Conservation (phyloP, 2,888 invertebrate species). For the Tetropium fuscum region DNA sequence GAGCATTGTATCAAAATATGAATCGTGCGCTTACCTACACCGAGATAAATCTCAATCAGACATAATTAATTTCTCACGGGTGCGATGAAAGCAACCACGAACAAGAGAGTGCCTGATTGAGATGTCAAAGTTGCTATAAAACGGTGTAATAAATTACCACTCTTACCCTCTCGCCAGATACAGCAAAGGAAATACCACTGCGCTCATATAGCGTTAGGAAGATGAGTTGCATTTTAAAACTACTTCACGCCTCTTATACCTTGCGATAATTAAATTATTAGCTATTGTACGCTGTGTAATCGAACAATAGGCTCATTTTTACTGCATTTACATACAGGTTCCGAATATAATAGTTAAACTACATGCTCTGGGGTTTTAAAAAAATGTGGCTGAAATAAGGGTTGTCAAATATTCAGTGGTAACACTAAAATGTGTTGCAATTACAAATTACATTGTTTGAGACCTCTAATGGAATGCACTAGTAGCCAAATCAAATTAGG, state of each 20-base stretch:
- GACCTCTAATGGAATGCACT: no score
- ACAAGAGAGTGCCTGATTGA: conserved; percentile 63
- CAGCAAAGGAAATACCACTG: conserved; percentile 24
- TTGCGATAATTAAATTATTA: conserved; percentile 44
- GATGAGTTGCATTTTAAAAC: conserved; percentile 43
- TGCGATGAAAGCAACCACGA: conserved; percentile 60
- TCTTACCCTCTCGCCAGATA: conserved; percentile 54
- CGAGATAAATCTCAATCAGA: conserved; percentile 60
- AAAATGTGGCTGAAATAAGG: no score
- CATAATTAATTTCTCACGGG: conserved; percentile 63
- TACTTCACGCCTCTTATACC: conserved; percentile 41
- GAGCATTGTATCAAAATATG: conserved; percentile 39
- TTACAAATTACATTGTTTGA: no score
- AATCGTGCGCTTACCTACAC: conserved; percentile 42
- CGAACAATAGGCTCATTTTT: conserved; percentile 19
- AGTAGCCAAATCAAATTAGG: no score
- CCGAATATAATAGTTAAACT: no score
- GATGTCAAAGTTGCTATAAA: conserved; percentile 61
- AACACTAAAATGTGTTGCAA: no score
- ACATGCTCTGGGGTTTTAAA: no score
- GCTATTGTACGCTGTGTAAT: conserved; percentile 36
- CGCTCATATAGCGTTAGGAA: conserved; percentile 26
- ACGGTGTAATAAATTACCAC: conserved; percentile 62
- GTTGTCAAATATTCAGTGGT: no score
- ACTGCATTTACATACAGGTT: no score